Evolutionary conservation across 2,797 vertebrate species (phyloP), one percentile per base, ranked within the genome.

Genomic region (Danio choprae): DNA sequence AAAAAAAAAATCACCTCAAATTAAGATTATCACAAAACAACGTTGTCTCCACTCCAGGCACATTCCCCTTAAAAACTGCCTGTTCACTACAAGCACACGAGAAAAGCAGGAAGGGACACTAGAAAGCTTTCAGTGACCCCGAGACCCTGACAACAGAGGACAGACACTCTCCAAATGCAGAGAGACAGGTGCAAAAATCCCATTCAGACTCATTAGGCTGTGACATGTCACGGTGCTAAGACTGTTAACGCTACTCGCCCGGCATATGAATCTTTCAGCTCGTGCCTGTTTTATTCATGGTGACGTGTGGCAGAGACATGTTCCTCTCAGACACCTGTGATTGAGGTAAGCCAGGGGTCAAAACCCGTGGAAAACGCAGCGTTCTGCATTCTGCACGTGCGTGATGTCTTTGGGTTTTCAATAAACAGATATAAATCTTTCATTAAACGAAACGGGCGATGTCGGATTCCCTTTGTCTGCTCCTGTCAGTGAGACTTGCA

Each of bases 261-360:
- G 60, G 51, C 48, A 46, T 70, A 81, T 85, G 80, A 85, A 85
- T 85, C 63, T 81, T 85, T 83, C 62, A 85, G 72, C 43, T 43
- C 0, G 6, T 38, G 63, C 43, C 64, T 85, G 63, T 74, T 85
- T 85, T 85, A 83, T 81, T 81, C 58, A 81, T 83, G n/a, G 16
- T 12, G 48, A 46, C 55, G 18, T 41, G 77, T 63, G 63, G 55
- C 18, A 59, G 29, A 44, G 50, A 56, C 63, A 56, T 67, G 62
- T 75, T 70, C n/a, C 56, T 46, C n/a, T 20, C 62, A 60, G 67
- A 53, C 56, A 70, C 56, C 77, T 74, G 63, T 79, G 77, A 79
- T 70, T 62, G 63, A 63, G 76, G 62, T 74, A 60, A 83, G 77
- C 63, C 36, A 22, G 71, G 36, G 80, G 65, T 40, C 75, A 40